Evolutionary conservation across 1,140 invertebrate genomes (phyloP).

Genomic region (Ectropis grisescens): DNA sequence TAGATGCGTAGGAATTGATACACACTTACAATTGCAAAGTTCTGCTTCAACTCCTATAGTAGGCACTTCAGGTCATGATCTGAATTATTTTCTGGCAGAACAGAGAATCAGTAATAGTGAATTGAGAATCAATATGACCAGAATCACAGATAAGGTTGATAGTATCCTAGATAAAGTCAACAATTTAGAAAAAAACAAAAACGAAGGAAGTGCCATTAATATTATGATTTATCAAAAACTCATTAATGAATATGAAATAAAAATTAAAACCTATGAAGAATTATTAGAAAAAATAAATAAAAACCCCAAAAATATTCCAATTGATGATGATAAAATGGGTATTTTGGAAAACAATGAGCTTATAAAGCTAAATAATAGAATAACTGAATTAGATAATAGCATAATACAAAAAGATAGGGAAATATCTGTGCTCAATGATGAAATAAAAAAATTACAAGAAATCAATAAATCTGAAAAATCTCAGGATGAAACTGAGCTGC

Average conservation of each 20-base stretch:
- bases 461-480: too few relatives aligned
- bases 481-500: too few relatives aligned
- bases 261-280: constrained; percentile 45
- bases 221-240: constrained; percentile 39
- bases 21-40: too few relatives aligned
- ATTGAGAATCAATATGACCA: constrained; percentile 47
- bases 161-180: constrained; percentile 30
- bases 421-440: too few relatives aligned
- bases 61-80: constrained; percentile 15
- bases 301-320: too few relatives aligned
- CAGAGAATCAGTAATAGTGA: constrained; percentile 54
- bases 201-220: constrained; percentile 19
- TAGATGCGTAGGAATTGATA: too few relatives aligned
- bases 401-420: too few relatives aligned
- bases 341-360: too few relatives aligned
- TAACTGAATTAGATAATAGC: too few relatives aligned
- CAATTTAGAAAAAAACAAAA: constrained; percentile 14
- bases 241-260: constrained; percentile 47
- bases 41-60: constrained; percentile 14
- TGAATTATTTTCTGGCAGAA: constrained; percentile 40
- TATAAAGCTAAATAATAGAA: too few relatives aligned
- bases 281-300: constrained; percentile 24
- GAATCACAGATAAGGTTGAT: constrained; percentile 46
- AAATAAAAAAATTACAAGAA: too few relatives aligned
- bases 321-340: too few relatives aligned